phyloP scores from a whole-genome alignment of 2,113 vertebrate species.

The Megaceryle torquata region DNA sequence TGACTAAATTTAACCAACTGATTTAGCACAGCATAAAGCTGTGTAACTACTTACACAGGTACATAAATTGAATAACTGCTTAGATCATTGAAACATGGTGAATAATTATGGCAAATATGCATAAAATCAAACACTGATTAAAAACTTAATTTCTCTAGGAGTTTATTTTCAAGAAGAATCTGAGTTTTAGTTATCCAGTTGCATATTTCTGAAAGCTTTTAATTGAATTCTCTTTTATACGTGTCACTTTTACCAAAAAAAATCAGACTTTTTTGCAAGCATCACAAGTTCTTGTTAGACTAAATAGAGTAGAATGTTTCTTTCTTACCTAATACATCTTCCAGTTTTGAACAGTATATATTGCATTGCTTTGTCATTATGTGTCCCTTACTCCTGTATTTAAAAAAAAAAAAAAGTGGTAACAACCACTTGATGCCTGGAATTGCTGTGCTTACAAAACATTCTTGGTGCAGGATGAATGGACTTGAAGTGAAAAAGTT shows the following conservation, averaged over 20 bases:
- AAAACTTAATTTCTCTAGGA: neutral
- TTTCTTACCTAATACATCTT: neutral
- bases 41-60: neutral
- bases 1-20: neutral
- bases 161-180: neutral
- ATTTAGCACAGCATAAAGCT: neutral
- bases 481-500: neutral
- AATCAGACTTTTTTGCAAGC: neutral
- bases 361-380: neutral
- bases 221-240: neutral
- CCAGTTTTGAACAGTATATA: neutral
- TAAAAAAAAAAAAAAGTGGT: neutral
- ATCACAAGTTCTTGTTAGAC: neutral
- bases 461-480: neutral
- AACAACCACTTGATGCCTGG: neutral
- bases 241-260: neutral
- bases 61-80: neutral
- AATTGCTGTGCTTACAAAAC: neutral
- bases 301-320: neutral
- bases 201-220: neutral
- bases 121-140: neutral
- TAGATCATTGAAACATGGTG: neutral
- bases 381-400: neutral
- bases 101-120: neutral
- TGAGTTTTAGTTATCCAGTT: neutral